These are phyloP conservation scores for Yponomeuta plumbellus DNA, from an alignment of 2,888 invertebrate species.

Conservation along the genomic window DNA sequence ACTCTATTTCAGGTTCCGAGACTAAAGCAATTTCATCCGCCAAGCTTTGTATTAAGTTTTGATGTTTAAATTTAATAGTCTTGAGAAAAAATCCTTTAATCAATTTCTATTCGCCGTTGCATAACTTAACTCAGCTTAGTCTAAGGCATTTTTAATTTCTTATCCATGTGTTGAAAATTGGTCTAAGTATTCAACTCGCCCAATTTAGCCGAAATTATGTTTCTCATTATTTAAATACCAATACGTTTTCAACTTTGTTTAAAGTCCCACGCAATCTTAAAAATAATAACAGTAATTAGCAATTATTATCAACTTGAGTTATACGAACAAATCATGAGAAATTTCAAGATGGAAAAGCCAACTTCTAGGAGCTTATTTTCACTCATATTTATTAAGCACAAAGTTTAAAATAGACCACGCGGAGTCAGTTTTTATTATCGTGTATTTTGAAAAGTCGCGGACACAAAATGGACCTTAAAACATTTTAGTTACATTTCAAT, in stretches of 20 bases:
- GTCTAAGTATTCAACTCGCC: too few relatives aligned
- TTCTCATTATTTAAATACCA: neutral
- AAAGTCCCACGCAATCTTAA: neutral
- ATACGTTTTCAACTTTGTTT: neutral
- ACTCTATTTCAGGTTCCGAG: neutral
- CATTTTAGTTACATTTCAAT: slow-evolving; percentile 40
- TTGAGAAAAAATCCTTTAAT: neutral
- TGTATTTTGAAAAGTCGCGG: slow-evolving; percentile 23
- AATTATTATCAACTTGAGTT: slow-evolving; percentile 55
- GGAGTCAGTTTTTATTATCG: slow-evolving; percentile 36
- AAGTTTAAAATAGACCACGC: slow-evolving; percentile 38
- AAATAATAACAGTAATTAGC: slow-evolving; percentile 57
- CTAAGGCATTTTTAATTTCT: neutral
- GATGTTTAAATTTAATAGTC: slow-evolving; percentile 1
- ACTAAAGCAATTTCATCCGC: neutral
- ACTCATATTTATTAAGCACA: slow-evolving; percentile 23
- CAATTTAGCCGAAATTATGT: neutral
- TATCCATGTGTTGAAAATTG: too few relatives aligned
- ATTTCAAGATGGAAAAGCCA: slow-evolving; percentile 2
- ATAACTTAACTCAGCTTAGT: neutral
- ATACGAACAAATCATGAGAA: slow-evolving; percentile 45
- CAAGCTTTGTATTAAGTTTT: slow-evolving; percentile 9
- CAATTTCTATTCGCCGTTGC: neutral
- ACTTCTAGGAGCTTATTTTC: neutral
- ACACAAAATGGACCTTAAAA: slow-evolving; percentile 40